These are phyloP conservation scores for Drosophila mulleri DNA, from an alignment of 2,888 invertebrate species.

Conservation along the genomic window DNA sequence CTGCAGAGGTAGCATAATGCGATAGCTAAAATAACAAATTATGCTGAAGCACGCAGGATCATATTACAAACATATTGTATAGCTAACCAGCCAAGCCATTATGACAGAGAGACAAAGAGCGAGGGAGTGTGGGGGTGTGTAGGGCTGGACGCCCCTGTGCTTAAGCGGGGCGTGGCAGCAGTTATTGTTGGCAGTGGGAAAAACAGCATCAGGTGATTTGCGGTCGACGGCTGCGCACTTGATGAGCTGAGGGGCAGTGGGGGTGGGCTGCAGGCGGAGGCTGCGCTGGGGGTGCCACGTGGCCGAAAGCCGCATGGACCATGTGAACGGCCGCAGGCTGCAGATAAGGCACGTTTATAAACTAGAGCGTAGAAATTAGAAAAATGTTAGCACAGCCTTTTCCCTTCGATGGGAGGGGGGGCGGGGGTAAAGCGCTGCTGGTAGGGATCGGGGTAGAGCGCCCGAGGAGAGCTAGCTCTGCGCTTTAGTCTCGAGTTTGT, in stretches of 20 bases:
- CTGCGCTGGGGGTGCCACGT: slow-evolving; percentile 24
- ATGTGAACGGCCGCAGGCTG: slow-evolving; percentile 58
- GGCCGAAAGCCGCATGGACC: slow-evolving; percentile 23
- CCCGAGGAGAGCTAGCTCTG: not conserved
- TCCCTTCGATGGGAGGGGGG: not conserved
- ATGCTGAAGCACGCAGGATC: slow-evolving; percentile 76
- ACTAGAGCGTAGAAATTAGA: slow-evolving; percentile 2
- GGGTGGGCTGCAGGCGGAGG: slow-evolving; percentile 12
- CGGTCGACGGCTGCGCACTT: slow-evolving; percentile 46
- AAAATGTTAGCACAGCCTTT: slow-evolving; percentile 6
- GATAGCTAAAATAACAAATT: slow-evolving; percentile 75
- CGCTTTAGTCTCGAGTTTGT: not conserved
- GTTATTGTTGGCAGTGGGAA: slow-evolving; percentile 53
- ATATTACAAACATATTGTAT: slow-evolving; percentile 51
- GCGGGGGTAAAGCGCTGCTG: not conserved
- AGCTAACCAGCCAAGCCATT: slow-evolving; percentile 9
- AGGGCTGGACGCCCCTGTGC: slow-evolving; percentile 34
- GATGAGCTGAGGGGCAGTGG: not conserved
- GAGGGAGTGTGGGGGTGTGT: not conserved
- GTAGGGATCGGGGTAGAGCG: not conserved
- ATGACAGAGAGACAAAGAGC: not conserved
- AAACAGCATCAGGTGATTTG: slow-evolving; percentile 72
- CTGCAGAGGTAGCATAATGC: slow-evolving; percentile 47
- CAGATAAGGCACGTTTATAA: slow-evolving; percentile 66
- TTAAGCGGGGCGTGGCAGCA: slow-evolving; percentile 38